Evolutionary conservation across 2,113 vertebrate genomes (phyloP).

Genomic region (Rhagologus leucostigma): DNA sequence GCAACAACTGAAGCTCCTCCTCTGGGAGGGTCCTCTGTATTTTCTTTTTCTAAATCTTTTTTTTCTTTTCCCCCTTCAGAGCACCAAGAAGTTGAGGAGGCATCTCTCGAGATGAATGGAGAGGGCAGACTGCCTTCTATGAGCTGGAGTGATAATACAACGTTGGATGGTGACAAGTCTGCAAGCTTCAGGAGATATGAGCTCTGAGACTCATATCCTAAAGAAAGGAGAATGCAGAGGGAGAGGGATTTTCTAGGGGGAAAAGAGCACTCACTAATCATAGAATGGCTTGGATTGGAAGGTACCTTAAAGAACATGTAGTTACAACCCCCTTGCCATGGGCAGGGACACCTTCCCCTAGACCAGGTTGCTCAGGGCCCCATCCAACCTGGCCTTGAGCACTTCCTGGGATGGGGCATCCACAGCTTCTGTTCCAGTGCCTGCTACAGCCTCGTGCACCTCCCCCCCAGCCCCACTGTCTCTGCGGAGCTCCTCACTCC

Average conservation of each 20-base stretch:
- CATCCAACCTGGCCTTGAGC: neutral
- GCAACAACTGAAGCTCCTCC: neutral
- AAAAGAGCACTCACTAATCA: neutral
- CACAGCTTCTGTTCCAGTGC: neutral
- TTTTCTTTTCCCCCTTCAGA: neutral
- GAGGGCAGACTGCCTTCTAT: neutral
- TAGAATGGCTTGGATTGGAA: neutral
- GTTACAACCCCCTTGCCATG: fast-evolving
- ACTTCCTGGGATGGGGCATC: neutral
- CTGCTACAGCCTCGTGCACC: neutral
- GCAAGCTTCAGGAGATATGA: neutral
- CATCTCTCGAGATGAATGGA: neutral
- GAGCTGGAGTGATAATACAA: neutral
- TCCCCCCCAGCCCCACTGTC: neutral
- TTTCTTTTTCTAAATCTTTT: neutral
- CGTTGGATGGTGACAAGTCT: neutral
- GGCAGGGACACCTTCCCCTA: neutral
- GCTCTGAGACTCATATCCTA: neutral
- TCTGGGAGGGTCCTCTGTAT: neutral
- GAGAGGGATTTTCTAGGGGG: neutral
- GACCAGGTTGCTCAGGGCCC: neutral
- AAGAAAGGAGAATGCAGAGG: neutral
- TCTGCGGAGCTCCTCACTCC: neutral
- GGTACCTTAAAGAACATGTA: neutral
- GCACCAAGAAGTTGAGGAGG: neutral